Base-by-base conservation (phyloP, 2,113 vertebrate species). In the Trematocara zebra region DNA sequence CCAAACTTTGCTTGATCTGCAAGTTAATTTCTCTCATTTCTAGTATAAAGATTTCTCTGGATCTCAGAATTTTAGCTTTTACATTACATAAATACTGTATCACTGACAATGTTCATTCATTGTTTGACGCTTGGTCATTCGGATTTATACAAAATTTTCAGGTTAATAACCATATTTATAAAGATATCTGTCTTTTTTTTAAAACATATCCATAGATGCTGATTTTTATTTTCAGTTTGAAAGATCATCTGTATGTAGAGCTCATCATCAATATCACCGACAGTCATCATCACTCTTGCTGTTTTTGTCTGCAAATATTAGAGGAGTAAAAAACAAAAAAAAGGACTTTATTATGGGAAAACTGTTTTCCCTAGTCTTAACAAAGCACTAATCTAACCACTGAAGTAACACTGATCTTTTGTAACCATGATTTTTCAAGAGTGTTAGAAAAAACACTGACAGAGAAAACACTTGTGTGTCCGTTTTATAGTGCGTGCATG, bases 111-210 rank as follows among this genome's bases (percentile, higher is more conserved):
- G 20, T 72, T 23, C 20, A 42, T 72, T 72, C 20, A 72, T 72
- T 26, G 37, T 44, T 72, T 44, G 37, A 72, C 1, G 20, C 64
- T 26, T 44, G 20, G 37, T 44, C 12, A 23, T 72, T 72, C 1
- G 8, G n/a, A 72, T 72, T 72, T 72, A 15, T 23, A 14, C 37
- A 23, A 44, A 23, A 8, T 17, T 10, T 72, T 42, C 67, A 72
- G 67, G 67, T 44, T 26, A 72, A 23, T 72, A 44, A 2, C 8
- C 40, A 26, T 72, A 72, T 42, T 72, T 72, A 72, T 23, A 72
- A 72, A 42, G 20, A 72, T 15, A 42, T 23, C 2, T 0, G n/a
- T 42, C 3, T 72, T 44, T 42, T 69, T 4, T 59, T 44, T 0
- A 1, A 15, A 72, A 23, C 37, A 72, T 15, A 44, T 67, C 61